A percentile compares a stretch with the other conserved stretches of the same genome.
These are phyloP conservation scores for Zaprionus africanus DNA, from an alignment of 1,140 invertebrate species.

Conservation along the genomic window DNA sequence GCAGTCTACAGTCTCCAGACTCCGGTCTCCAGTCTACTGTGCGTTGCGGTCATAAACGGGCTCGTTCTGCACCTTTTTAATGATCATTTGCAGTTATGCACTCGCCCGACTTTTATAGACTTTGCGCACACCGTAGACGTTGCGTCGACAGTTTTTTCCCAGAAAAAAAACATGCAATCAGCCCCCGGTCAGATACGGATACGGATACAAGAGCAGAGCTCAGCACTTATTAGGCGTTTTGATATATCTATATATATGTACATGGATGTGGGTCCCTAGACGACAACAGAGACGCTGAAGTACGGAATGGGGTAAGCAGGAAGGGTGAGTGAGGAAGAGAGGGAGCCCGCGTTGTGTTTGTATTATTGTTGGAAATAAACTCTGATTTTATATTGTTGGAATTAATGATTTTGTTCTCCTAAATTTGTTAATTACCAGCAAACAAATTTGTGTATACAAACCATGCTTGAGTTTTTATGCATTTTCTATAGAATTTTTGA, in stretches of 20 bases:
- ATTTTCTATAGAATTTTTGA: slow-evolving; percentile 80
- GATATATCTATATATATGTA: slow-evolving; percentile 42
- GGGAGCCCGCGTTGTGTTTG: slow-evolving; percentile 59
- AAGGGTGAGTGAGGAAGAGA: not conserved
- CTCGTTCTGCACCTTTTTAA: slow-evolving; percentile 74
- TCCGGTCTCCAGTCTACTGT: slow-evolving; percentile 12
- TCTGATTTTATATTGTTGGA: slow-evolving; percentile 79
- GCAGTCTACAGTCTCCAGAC: slow-evolving; percentile 30
- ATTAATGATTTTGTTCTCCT: slow-evolving; percentile 83
- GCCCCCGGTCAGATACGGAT: slow-evolving; percentile 48
- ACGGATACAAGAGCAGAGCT: not conserved
- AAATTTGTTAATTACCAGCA: slow-evolving; percentile 82
- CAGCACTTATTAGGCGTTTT: slow-evolving; percentile 75
- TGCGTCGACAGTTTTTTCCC: slow-evolving; percentile 80
- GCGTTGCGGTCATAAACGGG: slow-evolving; percentile 61
- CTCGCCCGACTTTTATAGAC: slow-evolving; percentile 72
- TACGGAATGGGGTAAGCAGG: slow-evolving; percentile 10
- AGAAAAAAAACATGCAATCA: slow-evolving; percentile 73
- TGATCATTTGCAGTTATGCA: slow-evolving; percentile 77
- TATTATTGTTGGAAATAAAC: slow-evolving; percentile 83
- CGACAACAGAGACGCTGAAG: slow-evolving; percentile 41
- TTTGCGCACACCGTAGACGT: slow-evolving; percentile 69
- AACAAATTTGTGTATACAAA: slow-evolving; percentile 81
- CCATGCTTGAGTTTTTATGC: slow-evolving; percentile 76
- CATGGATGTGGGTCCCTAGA: slow-evolving; percentile 21